These are phyloP conservation scores for Chrysomallon squamiferum DNA, from an alignment of 1,140 invertebrate genomes.

Conservation along the genomic window DNA sequence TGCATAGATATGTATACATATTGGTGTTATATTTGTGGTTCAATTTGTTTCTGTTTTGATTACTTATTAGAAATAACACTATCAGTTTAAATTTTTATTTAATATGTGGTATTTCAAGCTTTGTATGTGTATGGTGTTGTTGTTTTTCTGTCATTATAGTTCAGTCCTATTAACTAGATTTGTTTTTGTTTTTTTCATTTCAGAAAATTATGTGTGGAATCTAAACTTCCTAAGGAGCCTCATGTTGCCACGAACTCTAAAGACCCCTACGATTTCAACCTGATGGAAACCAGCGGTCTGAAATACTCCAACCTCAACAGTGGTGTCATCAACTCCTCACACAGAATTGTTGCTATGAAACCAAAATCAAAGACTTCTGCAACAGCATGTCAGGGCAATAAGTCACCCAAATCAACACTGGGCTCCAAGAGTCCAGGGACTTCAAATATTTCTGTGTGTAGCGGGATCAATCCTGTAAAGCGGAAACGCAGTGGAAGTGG, in stretches of 20 bases:
- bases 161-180: too few species aligned
- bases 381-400: constrained; percentile 9
- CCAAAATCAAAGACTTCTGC: constrained; percentile 38
- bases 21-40: too few species aligned
- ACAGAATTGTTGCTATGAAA: constrained; percentile 29
- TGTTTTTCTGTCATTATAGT: too few species aligned
- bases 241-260: constrained; percentile 39
- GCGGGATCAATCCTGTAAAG: constrained; percentile 21
- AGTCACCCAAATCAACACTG: background rate
- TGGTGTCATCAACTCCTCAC: constrained; percentile 16
- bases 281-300: constrained; percentile 32
- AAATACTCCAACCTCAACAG: constrained; percentile 21
- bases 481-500: constrained; percentile 41
- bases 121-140: too few species aligned
- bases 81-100: too few species aligned
- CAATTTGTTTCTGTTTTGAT: too few species aligned
- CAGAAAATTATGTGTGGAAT: constrained; percentile 60
- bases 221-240: constrained; percentile 53
- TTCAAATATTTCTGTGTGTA: constrained; percentile 11
- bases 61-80: too few species aligned
- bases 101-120: too few species aligned
- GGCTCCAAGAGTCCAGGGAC: constrained; percentile 19
- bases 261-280: constrained; percentile 58
- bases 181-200: constrained; percentile 15
- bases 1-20: too few species aligned